Base-by-base conservation (phyloP, 1,140 invertebrate species). In the Mamestra configurata region DNA sequence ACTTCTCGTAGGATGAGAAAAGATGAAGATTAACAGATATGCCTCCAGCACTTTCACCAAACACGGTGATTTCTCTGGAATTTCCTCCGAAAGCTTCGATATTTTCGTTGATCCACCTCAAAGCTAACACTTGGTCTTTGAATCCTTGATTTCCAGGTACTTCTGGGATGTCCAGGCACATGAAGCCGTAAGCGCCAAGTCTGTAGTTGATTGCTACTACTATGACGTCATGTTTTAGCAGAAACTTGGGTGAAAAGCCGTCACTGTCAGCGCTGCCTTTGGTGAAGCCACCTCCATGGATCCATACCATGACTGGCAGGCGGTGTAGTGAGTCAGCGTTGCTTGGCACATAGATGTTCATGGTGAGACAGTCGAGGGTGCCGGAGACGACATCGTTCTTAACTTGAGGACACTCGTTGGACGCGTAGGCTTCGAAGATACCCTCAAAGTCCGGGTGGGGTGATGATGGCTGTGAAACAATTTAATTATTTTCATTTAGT, bases 231-330 rank as follows among this genome's bases (percentile, higher is more conserved):
- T 82, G 55, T 24, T 46, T 57, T 7, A 82, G 13, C 7, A 64
- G 20, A 10, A 37, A 35, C 5, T 37, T 18, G 37, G 59, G 59
- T n/a, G 59, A 64, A 37, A 6, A 37, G 59, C 59, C 59, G 0
- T 37, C 8, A 37, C 18, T 18, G 20, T 64, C 59, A 37, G 59
- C 59, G 6, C 59, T 64, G n/a, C 59, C 59, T 10, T 40, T 37
- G 18, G 35, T 15, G 83, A 97, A 97, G 37, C 91, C 96, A 31
- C 97, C 97, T 5, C 97, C 97, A 88, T 97, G 96, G 37, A 98
- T 96, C 90, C 95, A 98, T 6, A 98, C 95, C 93, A 98, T 95
- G 0, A 98, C 97, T 0, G 97, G 96, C 1, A 89, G 71, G 24
- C 24, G 77, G 15, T 87, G 85, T n/a, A 31, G 46, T 4, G 79